A percentile compares a stretch with the other conserved stretches of the same genome.
These are phyloP conservation scores for Pygoscelis antarcticus DNA, from an alignment of 2,113 vertebrate species.

Conservation along the genomic window DNA sequence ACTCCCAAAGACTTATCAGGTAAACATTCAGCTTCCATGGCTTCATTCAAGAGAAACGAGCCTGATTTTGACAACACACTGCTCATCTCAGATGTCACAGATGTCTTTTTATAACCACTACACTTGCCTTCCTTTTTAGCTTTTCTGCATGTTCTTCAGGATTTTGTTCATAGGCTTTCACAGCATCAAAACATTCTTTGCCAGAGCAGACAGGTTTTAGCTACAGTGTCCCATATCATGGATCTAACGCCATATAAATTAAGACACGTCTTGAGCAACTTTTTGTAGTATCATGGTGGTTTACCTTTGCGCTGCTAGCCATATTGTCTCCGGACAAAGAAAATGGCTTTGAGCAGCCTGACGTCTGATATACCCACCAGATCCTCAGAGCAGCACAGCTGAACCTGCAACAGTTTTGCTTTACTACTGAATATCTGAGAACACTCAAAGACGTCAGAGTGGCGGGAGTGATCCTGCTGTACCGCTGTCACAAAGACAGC, in stretches of 20 bases:
- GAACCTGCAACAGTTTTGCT: not conserved
- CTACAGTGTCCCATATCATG: not conserved
- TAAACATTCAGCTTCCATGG: not conserved
- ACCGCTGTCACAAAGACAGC: not conserved
- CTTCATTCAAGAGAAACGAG: not conserved
- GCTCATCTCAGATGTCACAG: not conserved
- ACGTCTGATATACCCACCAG: not conserved
- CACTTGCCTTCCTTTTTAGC: not conserved
- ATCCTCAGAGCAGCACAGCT: not conserved
- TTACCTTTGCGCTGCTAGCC: not conserved
- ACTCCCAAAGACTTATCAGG: not conserved
- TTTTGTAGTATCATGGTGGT: not conserved
- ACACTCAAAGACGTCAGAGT: not conserved
- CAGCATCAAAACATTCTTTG: not conserved
- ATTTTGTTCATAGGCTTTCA: not conserved
- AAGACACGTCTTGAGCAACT: not conserved
- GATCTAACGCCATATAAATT: not conserved
- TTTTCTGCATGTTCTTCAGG: not conserved
- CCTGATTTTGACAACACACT: not conserved
- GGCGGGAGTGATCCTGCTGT: not conserved
- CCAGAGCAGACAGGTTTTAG: not conserved
- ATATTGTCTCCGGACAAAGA: not conserved
- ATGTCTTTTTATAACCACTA: not conserved
- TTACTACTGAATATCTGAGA: not conserved
- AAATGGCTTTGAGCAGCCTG: not conserved